Percentiles rank a stretch among this genome's conserved stretches.
phyloP scores from a whole-genome alignment of 2,888 invertebrate genomes.

The Erpobdella octoculata region DNA sequence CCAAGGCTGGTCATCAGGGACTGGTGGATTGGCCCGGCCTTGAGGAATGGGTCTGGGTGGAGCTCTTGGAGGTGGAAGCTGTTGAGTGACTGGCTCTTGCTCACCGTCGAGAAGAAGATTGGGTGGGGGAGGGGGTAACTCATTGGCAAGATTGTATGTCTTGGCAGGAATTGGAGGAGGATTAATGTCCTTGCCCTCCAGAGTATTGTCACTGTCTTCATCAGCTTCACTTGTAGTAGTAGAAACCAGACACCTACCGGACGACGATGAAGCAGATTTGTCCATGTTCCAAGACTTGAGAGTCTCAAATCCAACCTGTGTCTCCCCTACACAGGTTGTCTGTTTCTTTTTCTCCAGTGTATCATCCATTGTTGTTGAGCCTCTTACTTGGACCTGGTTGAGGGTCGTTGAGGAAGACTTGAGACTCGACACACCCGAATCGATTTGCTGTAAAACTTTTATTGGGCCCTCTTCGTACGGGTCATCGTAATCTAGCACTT shows the following conservation, averaged over 20 bases:
- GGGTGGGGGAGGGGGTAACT: slow-evolving; percentile 21
- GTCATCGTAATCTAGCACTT: slow-evolving; percentile 29
- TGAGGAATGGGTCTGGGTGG: neutral
- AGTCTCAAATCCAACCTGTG: slow-evolving; percentile 26
- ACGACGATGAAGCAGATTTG: neutral
- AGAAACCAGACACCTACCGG: neutral
- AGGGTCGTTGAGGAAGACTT: slow-evolving; percentile 22
- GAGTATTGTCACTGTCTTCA: neutral
- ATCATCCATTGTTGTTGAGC: neutral
- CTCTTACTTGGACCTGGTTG: slow-evolving; percentile 15
- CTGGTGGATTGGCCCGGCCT: neutral
- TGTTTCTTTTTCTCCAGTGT: neutral
- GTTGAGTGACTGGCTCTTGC: neutral
- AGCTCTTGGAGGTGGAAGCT: neutral
- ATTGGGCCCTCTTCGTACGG: slow-evolving; percentile 30
- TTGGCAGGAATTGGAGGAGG: slow-evolving; percentile 25
- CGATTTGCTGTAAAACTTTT: slow-evolving; percentile 4
- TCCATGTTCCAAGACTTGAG: slow-evolving; percentile 23
- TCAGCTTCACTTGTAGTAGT: neutral
- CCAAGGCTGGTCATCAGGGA: slow-evolving; percentile 1
- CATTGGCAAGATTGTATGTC: slow-evolving; percentile 20
- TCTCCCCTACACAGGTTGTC: slow-evolving; percentile 17
- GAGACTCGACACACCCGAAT: slow-evolving; percentile 18
- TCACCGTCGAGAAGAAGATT: neutral
- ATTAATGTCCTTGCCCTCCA: slow-evolving; percentile 13